These are phyloP conservation scores for Hypsopygia costalis DNA, from an alignment of 2,888 invertebrate species.

Conservation along the genomic window DNA sequence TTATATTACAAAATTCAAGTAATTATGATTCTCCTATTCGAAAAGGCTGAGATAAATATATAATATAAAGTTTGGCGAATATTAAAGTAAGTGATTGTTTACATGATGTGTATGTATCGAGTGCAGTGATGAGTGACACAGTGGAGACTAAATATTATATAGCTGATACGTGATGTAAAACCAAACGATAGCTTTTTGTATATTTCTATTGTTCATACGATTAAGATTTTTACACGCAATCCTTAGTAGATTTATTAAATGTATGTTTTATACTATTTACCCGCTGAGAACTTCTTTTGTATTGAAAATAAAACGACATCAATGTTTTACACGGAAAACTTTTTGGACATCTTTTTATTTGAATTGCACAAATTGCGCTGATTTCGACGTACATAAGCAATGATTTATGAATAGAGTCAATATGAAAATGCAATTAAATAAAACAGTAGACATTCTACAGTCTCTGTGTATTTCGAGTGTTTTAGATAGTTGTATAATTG, in stretches of 20 bases:
- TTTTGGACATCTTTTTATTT: neutral
- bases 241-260: constrained; percentile 56
- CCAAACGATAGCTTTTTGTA: constrained; percentile 72
- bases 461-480: too few relatives aligned
- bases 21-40: constrained; percentile 76
- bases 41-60: constrained; percentile 76
- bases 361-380: neutral
- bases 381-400: neutral
- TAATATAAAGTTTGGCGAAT: constrained; percentile 69
- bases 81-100: constrained; percentile 52
- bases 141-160: constrained; percentile 24
- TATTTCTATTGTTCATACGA: constrained; percentile 67
- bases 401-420: neutral
- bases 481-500: too few relatives aligned
- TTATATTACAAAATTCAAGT: constrained; percentile 67
- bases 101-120: constrained; percentile 38
- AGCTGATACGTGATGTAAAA: constrained; percentile 56
- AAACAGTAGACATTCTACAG: too few relatives aligned
- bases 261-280: constrained; percentile 64
- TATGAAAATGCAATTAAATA: neutral
- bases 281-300: constrained; percentile 37
- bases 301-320: constrained; percentile 10
- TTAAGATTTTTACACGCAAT: constrained; percentile 66
- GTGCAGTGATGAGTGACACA: constrained; percentile 21
- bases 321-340: neutral